phyloP scores from a whole-genome alignment of 2,113 vertebrate genomes.

The Carettochelys insculpta region DNA sequence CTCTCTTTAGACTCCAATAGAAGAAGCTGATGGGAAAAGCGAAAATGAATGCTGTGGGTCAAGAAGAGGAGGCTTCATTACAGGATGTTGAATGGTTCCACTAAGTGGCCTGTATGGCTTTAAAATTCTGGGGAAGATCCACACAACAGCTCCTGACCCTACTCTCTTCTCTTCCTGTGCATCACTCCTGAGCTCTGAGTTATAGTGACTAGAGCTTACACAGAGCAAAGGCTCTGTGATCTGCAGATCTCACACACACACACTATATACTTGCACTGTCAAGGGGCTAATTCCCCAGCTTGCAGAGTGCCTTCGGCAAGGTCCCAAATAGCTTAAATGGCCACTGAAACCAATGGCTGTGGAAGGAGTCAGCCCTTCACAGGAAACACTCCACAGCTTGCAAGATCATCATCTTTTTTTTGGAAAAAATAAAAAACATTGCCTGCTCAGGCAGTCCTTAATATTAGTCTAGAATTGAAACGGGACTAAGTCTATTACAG shows the following conservation, averaged over 20 bases:
- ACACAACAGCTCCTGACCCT: background rate
- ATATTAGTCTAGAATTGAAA: background rate
- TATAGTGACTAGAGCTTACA: background rate
- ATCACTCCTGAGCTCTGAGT: rapidly evolving
- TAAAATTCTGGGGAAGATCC: background rate
- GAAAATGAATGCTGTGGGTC: rapidly evolving
- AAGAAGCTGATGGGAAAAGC: background rate
- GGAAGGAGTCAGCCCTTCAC: background rate
- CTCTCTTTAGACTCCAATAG: rapidly evolving
- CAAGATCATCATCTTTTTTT: background rate
- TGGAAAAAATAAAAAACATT: background rate
- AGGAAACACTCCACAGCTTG: background rate
- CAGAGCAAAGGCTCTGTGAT: background rate
- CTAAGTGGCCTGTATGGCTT: background rate
- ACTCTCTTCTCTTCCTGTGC: background rate
- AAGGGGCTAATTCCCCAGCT: background rate
- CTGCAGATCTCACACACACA: rapidly evolving
- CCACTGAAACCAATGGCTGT: background rate
- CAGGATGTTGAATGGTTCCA: background rate
- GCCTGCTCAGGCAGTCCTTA: background rate
- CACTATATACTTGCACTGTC: background rate
- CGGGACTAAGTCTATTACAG: background rate
- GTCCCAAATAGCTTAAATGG: background rate
- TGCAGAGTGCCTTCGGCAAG: background rate
- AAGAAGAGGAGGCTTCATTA: background rate